Conservation (phyloP, 23 tunicate genomes). For the Halocynthia aurantium region DNA sequence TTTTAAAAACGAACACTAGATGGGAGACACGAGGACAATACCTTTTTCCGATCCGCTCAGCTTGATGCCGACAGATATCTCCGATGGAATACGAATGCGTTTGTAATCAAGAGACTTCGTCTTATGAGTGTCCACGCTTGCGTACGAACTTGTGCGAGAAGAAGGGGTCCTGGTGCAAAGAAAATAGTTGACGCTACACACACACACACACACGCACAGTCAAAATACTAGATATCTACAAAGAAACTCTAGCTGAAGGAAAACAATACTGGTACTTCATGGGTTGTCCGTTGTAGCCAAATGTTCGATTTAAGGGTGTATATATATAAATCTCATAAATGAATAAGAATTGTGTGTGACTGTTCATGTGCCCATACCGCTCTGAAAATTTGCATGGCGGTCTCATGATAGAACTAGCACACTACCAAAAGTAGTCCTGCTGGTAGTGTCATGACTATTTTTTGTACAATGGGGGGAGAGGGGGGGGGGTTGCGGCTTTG, state of each 20-base stretch:
- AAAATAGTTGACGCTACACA: too few relatives aligned
- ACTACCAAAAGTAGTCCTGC: too few relatives aligned
- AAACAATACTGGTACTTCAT: not conserved
- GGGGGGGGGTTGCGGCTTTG: too few relatives aligned
- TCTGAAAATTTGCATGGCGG: too few relatives aligned
- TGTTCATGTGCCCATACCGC: too few relatives aligned
- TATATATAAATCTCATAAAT: too few relatives aligned
- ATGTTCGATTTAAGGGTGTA: too few relatives aligned
- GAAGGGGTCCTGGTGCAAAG: conserved; percentile 5
- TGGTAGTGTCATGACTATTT: too few relatives aligned
- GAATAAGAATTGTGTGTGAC: too few relatives aligned
- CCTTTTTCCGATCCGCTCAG: conserved; percentile 73
- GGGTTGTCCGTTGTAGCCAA: too few relatives aligned
- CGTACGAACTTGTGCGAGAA: conserved; percentile 10
- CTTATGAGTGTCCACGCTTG: conserved; percentile 4
- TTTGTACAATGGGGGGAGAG: too few relatives aligned
- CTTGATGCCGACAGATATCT: conserved; percentile 45
- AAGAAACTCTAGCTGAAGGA: not conserved
- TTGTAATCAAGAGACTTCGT: conserved; percentile 40
- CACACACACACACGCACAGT: not conserved
- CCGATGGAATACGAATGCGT: conserved; percentile 80
- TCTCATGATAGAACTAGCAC: too few relatives aligned
- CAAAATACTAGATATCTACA: not conserved
- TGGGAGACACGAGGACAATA: not conserved
- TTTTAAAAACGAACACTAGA: not conserved